Evolutionary conservation across 2,113 vertebrate genomes (phyloP), one percentile per base, ranked within the genome.

Genomic region (Hippocampus zosterae): DNA sequence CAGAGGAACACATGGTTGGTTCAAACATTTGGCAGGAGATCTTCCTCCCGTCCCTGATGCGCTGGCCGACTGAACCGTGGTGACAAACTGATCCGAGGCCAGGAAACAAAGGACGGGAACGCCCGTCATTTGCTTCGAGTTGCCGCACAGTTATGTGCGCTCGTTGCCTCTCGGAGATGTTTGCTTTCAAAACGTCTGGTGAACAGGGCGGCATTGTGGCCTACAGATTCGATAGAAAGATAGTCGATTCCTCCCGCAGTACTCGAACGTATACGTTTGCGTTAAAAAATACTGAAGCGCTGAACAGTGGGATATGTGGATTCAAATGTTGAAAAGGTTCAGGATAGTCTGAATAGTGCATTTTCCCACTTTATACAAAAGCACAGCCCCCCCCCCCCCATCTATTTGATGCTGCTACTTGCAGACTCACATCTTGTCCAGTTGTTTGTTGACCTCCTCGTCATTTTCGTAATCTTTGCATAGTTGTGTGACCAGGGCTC

Each of bases 391-490:
- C n/a, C n/a, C n/a, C n/a, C n/a, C n/a, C n/a, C n/a, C 19, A 27
- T 18, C 2, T 33, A 18, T 6, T 60, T 48, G 1, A 67, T 37
- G 25, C 15, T n/a, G 27, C 13, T 23, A 56, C 37, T 37, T 6
- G 21, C 18, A 67, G 27, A 89, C 94, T 93, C 72, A 98, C 97
- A 99, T 99, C 87, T 97, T 99, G 85, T 99, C 97, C 68, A 99
- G 92, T 79, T 99, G 96, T 84, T 99, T 99, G 84, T 99, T 99
- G 83, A 99, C 97, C 0, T 99, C 97, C 23, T 99, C 97, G 0
- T 98, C 97, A 0, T 97, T 99, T 89, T 99, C 97, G 1, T 99
- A 99, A 91, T 99, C 97, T 89, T 99, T 99, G 88, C 97, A 99
- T 10, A 99, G 93, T 85, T 99, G 97, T 23, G 95, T 98, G 85